Evolutionary conservation across 2,797 vertebrate genomes (phyloP).

Genomic region (Labeo calbasu): DNA sequence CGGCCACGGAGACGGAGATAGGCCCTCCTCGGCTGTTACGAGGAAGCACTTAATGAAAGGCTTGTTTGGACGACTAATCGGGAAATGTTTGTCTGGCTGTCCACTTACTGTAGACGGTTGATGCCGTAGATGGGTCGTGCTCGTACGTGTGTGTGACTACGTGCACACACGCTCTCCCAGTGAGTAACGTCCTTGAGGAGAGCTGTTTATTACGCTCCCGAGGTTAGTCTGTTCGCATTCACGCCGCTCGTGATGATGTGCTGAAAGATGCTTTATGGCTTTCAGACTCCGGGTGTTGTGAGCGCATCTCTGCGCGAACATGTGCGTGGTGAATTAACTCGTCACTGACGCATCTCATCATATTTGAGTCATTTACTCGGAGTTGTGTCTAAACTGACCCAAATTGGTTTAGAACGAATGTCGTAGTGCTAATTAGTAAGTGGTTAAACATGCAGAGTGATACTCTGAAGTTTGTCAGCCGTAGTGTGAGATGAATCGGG

Average conservation of each 20-base stretch:
- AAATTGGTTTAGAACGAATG: conserved; percentile 22
- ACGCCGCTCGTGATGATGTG: conserved; percentile 46
- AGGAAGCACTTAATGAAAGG: conserved; percentile 84
- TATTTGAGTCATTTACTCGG: conserved; percentile 15
- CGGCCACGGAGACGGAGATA: conserved; percentile 75
- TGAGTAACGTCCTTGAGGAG: conserved; percentile 40
- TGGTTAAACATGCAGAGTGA: conserved; percentile 34
- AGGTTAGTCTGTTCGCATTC: conserved; percentile 47
- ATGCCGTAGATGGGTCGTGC: not conserved
- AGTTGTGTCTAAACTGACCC: conserved; percentile 16
- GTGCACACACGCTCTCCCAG: not conserved
- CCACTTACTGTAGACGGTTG: conserved; percentile 71
- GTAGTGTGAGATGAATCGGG: conserved; percentile 11
- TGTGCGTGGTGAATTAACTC: conserved; percentile 48
- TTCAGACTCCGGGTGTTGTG: conserved; percentile 23
- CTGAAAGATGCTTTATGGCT: conserved; percentile 48
- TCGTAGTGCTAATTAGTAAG: conserved; percentile 43
- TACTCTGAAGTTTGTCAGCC: conserved; percentile 31
- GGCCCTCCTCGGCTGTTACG: conserved; percentile 75
- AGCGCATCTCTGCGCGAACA: conserved; percentile 33
- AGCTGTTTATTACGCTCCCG: conserved; percentile 46
- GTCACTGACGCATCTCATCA: conserved; percentile 31
- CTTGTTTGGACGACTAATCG: conserved; percentile 76
- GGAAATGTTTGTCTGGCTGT: conserved; percentile 82
- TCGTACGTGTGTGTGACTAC: not conserved